A percentile compares a stretch with the other conserved stretches of the same genome.
Evolutionary conservation across 2,797 vertebrate species (phyloP).

Genomic region (Sandelia bainsii): DNA sequence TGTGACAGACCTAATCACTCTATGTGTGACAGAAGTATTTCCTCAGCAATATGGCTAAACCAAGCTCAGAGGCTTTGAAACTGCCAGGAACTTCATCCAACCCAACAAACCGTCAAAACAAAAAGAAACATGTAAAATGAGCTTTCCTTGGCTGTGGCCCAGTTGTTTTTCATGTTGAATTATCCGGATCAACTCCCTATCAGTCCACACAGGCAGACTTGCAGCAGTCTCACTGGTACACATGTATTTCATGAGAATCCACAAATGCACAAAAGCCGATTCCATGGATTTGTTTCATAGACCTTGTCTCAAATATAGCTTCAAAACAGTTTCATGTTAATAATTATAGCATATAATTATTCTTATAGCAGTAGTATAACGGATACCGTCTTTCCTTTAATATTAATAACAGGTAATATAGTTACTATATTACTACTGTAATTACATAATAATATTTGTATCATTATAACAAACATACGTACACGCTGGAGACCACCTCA

Average conservation of each 20-base stretch:
- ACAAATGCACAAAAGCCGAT: conserved; percentile 40
- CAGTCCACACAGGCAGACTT: conserved; percentile 72
- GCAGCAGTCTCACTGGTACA: conserved; percentile 53
- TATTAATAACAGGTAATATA: too few relatives aligned
- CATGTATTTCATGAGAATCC: conserved; percentile 47
- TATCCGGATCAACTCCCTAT: conserved; percentile 72
- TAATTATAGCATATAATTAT: neutral
- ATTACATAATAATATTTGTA: too few relatives aligned
- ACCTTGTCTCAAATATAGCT: conserved; percentile 11
- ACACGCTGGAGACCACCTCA: neutral
- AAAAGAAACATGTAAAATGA: conserved; percentile 54
- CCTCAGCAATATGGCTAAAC: conserved; percentile 34
- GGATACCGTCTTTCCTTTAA: too few relatives aligned
- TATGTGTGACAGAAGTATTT: conserved; percentile 40
- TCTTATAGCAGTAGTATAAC: neutral
- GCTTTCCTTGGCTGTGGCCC: conserved; percentile 49
- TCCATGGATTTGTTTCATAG: conserved; percentile 39
- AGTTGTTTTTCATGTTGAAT: conserved; percentile 61
- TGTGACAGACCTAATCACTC: conserved; percentile 28
- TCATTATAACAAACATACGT: neutral
- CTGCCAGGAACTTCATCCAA: conserved; percentile 44
- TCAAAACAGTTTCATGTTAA: conserved; percentile 5
- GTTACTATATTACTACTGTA: too few relatives aligned
- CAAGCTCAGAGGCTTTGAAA: conserved; percentile 47
- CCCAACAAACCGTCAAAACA: conserved; percentile 40